Conservation (phyloP, 2,888 invertebrate genomes). For the Epinotia ramella region DNA sequence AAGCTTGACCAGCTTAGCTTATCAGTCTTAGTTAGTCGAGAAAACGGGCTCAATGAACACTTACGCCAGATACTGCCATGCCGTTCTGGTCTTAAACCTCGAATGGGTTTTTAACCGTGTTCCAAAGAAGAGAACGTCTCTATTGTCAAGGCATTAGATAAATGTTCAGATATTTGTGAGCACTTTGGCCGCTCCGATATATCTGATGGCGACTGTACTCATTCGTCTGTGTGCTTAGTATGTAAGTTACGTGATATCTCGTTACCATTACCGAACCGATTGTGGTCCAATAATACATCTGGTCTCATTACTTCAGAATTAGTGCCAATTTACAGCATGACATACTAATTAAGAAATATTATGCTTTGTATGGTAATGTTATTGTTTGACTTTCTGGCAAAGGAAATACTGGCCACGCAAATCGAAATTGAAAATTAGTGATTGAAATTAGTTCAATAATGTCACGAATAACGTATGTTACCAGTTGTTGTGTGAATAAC, state of each 20-base stretch:
- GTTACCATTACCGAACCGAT: not conserved
- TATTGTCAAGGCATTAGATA: too few relatives aligned
- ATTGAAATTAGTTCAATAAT: too few relatives aligned
- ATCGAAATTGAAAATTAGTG: too few relatives aligned
- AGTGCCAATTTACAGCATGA: not conserved
- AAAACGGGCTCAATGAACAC: not conserved
- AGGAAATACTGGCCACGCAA: not conserved
- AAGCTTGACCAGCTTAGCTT: not conserved
- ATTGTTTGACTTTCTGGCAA: not conserved
- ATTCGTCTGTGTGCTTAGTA: not conserved
- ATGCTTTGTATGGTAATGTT: not conserved
- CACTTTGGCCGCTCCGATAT: too few relatives aligned
- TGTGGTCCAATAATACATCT: not conserved
- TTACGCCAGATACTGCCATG: not conserved
- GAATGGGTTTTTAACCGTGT: not conserved
- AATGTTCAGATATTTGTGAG: too few relatives aligned
- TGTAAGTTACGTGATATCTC: not conserved
- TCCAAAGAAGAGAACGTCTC: not conserved
- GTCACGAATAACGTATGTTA: slow-evolving; percentile 1
- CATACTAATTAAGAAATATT: not conserved
- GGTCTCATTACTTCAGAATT: not conserved
- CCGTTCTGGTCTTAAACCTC: too few relatives aligned
- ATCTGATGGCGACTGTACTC: too few relatives aligned
- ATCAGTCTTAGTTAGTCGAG: not conserved
- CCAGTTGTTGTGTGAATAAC: slow-evolving; percentile 11